Evolutionary conservation across 23 tunicate species (phyloP).

Genomic region (Phallusia fumigata): DNA sequence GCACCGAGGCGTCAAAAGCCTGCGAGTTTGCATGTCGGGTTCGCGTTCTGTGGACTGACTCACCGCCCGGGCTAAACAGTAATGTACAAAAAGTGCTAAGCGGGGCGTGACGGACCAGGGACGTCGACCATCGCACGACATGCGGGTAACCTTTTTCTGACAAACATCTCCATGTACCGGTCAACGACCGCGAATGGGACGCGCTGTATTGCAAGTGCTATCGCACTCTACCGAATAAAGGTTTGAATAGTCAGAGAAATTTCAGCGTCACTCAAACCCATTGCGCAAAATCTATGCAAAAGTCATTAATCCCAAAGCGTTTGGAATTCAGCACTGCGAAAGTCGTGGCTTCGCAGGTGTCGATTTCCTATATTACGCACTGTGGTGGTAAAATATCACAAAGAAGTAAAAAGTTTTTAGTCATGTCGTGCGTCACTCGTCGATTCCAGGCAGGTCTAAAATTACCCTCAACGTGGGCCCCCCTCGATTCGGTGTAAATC

Average conservation of each 20-base stretch:
- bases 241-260: no score
- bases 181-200: background rate
- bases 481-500: no score
- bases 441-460: background rate
- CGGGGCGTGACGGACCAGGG: background rate
- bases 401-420: background rate
- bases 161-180: background rate
- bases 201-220: no score
- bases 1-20: background rate
- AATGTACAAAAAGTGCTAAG: background rate
- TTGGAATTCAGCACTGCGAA: no score
- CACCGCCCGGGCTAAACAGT: no score
- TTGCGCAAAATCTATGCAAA: no score
- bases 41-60: no score
- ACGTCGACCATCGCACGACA: background rate
- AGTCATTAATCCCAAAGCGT: no score
- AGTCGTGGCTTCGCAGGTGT: background rate
- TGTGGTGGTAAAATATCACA: background rate
- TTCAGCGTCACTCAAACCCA: no score
- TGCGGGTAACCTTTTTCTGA: background rate
- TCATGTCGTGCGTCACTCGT: constrained; percentile 2
- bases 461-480: background rate
- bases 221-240: no score
- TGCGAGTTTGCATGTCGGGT: background rate
- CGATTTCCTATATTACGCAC: background rate